Percentiles rank a stretch among this genome's conserved stretches.
phyloP scores from a whole-genome alignment of 2,797 vertebrate species.

The Hoplostethus mediterraneus region DNA sequence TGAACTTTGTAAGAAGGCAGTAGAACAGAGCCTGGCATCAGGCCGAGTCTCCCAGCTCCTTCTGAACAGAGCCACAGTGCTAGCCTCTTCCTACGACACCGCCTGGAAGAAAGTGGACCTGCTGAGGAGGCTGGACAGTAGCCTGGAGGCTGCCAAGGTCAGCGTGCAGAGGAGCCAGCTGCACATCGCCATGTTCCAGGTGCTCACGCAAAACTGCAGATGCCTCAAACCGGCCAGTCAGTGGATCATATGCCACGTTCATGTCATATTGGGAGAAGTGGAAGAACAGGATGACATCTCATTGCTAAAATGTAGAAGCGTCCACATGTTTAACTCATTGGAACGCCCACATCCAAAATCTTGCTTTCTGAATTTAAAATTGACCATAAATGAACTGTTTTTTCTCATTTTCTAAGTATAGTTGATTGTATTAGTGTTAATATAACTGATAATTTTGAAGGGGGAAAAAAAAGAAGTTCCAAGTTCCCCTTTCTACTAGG shows the following conservation, averaged over 20 bases:
- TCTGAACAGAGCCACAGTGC: slow-evolving; percentile 94
- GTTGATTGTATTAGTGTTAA: too few species aligned
- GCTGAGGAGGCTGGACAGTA: slow-evolving; percentile 91
- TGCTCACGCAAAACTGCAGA: slow-evolving; percentile 51
- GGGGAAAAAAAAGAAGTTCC: too few species aligned
- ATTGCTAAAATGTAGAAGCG: not conserved
- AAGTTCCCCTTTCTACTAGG: too few species aligned
- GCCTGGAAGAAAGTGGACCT: slow-evolving; percentile 98
- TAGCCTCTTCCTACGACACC: slow-evolving; percentile 95
- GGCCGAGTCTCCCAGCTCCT: slow-evolving; percentile 93
- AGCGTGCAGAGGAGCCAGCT: slow-evolving; percentile 95
- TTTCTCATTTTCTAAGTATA: too few species aligned
- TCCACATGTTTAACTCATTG: too few species aligned
- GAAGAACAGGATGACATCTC: not conserved
- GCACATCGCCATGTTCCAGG: slow-evolving; percentile 98
- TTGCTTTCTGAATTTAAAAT: too few species aligned
- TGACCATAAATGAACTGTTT: too few species aligned
- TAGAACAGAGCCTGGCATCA: slow-evolving; percentile 93
- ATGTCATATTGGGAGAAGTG: not conserved
- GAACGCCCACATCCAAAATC: too few species aligned
- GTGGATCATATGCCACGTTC: not conserved
- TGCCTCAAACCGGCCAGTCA: too few species aligned
- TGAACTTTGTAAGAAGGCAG: slow-evolving; percentile 94
- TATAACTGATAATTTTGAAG: too few species aligned
- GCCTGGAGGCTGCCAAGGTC: slow-evolving; percentile 93